These are phyloP conservation scores for Trogon surrucura DNA, from an alignment of 2,113 vertebrate genomes.

Conservation along the genomic window DNA sequence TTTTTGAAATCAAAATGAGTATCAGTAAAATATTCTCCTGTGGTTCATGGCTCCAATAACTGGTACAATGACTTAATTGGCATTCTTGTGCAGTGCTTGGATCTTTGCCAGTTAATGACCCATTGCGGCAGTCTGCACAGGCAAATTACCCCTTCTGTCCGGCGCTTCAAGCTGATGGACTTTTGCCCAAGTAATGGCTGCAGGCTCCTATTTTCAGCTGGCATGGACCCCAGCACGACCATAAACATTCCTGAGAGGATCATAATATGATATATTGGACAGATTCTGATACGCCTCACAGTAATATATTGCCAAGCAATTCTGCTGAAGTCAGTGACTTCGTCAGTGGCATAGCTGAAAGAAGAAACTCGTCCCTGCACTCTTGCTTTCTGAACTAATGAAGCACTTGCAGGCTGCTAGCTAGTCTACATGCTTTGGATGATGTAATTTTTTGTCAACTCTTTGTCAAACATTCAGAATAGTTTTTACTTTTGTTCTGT, in stretches of 20 bases:
- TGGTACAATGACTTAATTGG: slow-evolving; percentile 21
- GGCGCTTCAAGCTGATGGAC: neutral
- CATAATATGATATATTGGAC: slow-evolving; percentile 17
- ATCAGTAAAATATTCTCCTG: neutral
- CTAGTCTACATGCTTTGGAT: neutral
- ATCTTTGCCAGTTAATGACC: slow-evolving; percentile 47
- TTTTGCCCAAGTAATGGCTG: slow-evolving; percentile 40
- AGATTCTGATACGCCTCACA: neutral
- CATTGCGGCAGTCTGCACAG: slow-evolving; percentile 26
- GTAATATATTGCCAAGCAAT: neutral
- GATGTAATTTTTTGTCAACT: neutral
- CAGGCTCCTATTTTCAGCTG: slow-evolving; percentile 36
- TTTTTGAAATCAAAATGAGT: slow-evolving; percentile 8
- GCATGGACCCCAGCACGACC: neutral
- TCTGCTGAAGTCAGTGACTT: slow-evolving; percentile 39
- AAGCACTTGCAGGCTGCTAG: neutral
- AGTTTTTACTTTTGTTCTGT: neutral
- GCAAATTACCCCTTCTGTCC: slow-evolving; percentile 25
- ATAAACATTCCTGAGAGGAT: slow-evolving; percentile 41
- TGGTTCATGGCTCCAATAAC: neutral
- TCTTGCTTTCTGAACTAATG: neutral
- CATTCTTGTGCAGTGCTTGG: slow-evolving; percentile 37
- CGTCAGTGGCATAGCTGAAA: neutral
- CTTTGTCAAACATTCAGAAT: neutral
- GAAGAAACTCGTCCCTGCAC: neutral